Conservation (phyloP, 1,140 invertebrate genomes). For the Drosophila sucinea region DNA sequence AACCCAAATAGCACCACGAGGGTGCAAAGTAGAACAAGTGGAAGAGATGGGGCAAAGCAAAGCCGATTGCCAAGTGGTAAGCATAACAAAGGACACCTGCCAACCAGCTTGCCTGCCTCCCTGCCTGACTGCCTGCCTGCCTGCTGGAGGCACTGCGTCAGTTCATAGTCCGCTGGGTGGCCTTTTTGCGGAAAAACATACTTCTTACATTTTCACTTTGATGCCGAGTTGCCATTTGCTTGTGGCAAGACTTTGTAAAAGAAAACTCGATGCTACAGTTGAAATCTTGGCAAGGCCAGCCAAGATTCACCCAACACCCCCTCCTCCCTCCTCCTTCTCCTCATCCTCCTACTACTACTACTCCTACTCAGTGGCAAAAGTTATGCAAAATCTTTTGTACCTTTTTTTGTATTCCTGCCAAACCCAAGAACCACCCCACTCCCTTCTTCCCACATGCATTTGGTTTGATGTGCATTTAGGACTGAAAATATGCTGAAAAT, state of each 20-base stretch:
- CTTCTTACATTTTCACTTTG: slow-evolving; percentile 79
- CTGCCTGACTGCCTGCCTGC: slow-evolving; percentile 2
- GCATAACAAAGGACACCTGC: slow-evolving; percentile 81
- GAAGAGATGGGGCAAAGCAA: slow-evolving; percentile 50
- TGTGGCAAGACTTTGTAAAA: slow-evolving; percentile 48
- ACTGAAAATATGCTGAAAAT: slow-evolving; percentile 9
- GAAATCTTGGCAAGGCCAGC: slow-evolving; percentile 23
- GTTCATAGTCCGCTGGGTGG: slow-evolving; percentile 42
- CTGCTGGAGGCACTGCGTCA: slow-evolving; percentile 24
- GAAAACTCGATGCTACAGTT: slow-evolving; percentile 34
- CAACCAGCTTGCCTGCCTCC: slow-evolving; percentile 32
- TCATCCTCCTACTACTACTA: neutral
- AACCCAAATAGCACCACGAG: slow-evolving; percentile 45
- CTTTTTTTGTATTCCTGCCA: slow-evolving; percentile 1
- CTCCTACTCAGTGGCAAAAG: slow-evolving; percentile 4
- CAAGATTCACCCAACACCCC: neutral
- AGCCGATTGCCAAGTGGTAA: slow-evolving; percentile 80
- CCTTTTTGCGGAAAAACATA: slow-evolving; percentile 64
- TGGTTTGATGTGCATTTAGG: slow-evolving; percentile 60
- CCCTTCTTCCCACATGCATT: slow-evolving; percentile 17
- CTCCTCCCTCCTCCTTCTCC: too few species aligned
- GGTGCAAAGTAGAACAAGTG: slow-evolving; percentile 50
- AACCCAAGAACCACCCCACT: neutral
- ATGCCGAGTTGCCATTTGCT: slow-evolving; percentile 31
- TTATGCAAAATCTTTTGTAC: slow-evolving; percentile 19